phyloP scores from a whole-genome alignment of 2,113 vertebrate species.

The Leuciscus idus region DNA sequence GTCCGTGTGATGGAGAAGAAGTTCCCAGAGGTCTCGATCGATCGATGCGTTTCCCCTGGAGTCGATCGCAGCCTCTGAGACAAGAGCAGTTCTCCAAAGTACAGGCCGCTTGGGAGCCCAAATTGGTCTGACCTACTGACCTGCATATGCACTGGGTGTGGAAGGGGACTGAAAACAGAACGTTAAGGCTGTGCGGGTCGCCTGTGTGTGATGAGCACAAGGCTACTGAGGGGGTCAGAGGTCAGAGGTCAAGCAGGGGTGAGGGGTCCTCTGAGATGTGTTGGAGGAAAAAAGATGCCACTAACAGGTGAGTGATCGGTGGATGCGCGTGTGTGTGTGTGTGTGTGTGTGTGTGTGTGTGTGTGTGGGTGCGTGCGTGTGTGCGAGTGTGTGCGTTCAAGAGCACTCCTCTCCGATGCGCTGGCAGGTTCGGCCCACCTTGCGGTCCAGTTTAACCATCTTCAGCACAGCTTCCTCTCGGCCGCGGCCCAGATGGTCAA shows the following conservation, averaged over 20 bases:
- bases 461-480: constrained; percentile 97
- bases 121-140: constrained; percentile 35
- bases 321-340: background rate
- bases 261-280: constrained; percentile 24
- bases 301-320: constrained; percentile 29
- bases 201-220: constrained; percentile 17
- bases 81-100: constrained; percentile 35
- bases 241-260: constrained; percentile 36
- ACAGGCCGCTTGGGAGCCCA: background rate
- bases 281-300: constrained; percentile 34
- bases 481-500: constrained; percentile 96
- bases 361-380: constrained; percentile 78
- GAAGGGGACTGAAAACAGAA: constrained; percentile 29
- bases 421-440: constrained; percentile 98
- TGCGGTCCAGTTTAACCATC: constrained; percentile 99
- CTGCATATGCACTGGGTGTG: constrained; percentile 1
- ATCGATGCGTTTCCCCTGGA: constrained; percentile 40
- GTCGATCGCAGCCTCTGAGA: constrained; percentile 13
- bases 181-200: constrained; percentile 27
- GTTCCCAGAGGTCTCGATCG: constrained; percentile 21
- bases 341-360: background rate
- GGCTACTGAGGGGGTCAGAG: constrained; percentile 20
- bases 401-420: constrained; percentile 98
- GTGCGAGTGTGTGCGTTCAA: constrained; percentile 81
- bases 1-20: constrained; percentile 15